phyloP scores from a whole-genome alignment of 2,797 vertebrate genomes.

The Pangasius djambal region DNA sequence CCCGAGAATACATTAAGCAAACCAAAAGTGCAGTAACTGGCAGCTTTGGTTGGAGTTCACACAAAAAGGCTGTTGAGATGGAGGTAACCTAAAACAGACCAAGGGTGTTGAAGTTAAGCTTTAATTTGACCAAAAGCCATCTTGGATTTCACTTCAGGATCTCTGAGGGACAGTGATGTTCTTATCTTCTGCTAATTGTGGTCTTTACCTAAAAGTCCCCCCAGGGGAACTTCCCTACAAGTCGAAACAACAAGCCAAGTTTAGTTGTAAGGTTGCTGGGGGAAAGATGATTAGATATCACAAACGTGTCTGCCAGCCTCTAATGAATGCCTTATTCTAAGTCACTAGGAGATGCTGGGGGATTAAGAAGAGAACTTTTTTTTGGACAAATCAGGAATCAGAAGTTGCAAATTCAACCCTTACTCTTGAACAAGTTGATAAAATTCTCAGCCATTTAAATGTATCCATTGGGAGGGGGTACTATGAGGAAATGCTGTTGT shows the following conservation, averaged over 20 bases:
- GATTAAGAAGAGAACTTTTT: neutral
- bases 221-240: constrained; percentile 47
- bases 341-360: neutral
- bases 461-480: neutral
- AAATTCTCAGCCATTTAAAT: neutral
- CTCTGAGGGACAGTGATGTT: constrained; percentile 68
- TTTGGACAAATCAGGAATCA: neutral
- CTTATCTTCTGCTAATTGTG: constrained; percentile 75
- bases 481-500: neutral
- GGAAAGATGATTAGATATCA: constrained; percentile 63
- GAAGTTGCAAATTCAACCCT: neutral
- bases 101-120: constrained; percentile 59
- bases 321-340: constrained; percentile 54
- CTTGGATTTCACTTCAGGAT: constrained; percentile 71
- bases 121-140: constrained; percentile 66
- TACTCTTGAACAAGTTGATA: neutral
- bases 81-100: constrained; percentile 64
- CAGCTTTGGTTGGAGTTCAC: constrained; percentile 53
- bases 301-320: constrained; percentile 59
- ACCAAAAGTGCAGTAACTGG: constrained; percentile 57
- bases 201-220: constrained; percentile 72
- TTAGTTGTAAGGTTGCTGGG: constrained; percentile 60
- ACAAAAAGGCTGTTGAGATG: constrained; percentile 57
- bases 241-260: constrained; percentile 59
- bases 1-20: constrained; percentile 55